A percentile compares a stretch with the other conserved stretches of the same genome.
These are phyloP conservation scores for Tringa solitaria DNA, from an alignment of 2,113 vertebrate genomes.

Conservation along the genomic window DNA sequence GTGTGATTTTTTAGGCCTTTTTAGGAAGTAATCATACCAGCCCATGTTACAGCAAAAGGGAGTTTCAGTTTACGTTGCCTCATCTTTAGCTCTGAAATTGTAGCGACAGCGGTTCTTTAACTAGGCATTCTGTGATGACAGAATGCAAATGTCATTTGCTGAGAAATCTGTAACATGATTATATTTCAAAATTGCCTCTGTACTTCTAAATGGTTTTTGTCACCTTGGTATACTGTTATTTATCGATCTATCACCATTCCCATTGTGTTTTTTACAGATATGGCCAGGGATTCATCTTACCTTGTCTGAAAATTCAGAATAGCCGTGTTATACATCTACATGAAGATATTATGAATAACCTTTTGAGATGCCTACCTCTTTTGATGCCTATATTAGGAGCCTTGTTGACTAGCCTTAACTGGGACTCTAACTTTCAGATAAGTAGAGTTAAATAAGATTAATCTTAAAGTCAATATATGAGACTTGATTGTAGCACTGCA, in stretches of 20 bases:
- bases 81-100: neutral
- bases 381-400: neutral
- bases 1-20: neutral
- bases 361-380: neutral
- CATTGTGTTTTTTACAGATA: neutral
- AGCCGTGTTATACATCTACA: neutral
- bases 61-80: slow-evolving; percentile 2
- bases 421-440: neutral
- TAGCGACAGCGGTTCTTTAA: slow-evolving; percentile 11
- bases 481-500: neutral
- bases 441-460: neutral
- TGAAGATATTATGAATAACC: neutral
- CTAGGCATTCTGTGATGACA: neutral
- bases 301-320: neutral
- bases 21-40: neutral
- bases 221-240: neutral
- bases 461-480: neutral
- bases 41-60: neutral
- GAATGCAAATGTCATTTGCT: neutral
- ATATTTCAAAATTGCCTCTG: neutral
- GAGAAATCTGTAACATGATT: neutral
- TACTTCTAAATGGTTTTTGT: neutral
- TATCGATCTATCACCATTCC: neutral
- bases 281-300: neutral
- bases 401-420: neutral